These are phyloP conservation scores for Elysia chlorotica DNA, from an alignment of 1,140 invertebrate species.

Conservation along the genomic window DNA sequence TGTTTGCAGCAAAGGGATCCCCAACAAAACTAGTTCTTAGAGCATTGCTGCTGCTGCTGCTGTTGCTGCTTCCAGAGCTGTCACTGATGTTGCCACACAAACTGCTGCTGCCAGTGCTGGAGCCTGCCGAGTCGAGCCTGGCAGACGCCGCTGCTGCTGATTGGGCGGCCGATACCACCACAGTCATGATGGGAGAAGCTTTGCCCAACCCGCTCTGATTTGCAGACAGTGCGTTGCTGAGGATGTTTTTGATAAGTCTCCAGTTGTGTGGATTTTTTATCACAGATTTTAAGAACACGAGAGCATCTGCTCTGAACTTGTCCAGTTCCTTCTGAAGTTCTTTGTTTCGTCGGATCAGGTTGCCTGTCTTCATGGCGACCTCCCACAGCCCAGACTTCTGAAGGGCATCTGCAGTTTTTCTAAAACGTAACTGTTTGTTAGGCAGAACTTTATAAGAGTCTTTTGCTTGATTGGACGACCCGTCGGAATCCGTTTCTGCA, in stretches of 20 bases:
- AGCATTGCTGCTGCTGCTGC: too few relatives aligned
- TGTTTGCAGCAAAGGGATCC: too few relatives aligned
- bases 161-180: slow-evolving; percentile 15
- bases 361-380: slow-evolving; percentile 30
- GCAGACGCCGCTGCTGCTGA: background rate
- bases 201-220: background rate
- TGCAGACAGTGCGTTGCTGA: slow-evolving; percentile 10
- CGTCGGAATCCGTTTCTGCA: background rate
- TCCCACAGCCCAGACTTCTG: slow-evolving; percentile 31
- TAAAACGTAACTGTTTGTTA: slow-evolving; percentile 21
- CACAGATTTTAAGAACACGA: slow-evolving; percentile 26
- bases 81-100: background rate
- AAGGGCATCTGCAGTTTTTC: slow-evolving; percentile 25
- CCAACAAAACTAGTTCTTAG: too few relatives aligned
- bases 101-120: background rate
- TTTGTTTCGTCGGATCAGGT: slow-evolving; percentile 24
- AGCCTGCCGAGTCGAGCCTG: background rate
- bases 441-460: background rate
- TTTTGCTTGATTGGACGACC: background rate
- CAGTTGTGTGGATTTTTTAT: slow-evolving; percentile 29
- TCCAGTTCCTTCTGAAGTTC: slow-evolving; percentile 29
- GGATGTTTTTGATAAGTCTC: slow-evolving; percentile 13
- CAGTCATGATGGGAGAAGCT: slow-evolving; percentile 9
- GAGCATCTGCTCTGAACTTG: slow-evolving; percentile 16
- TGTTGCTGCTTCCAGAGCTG: too few relatives aligned